Conservation (phyloP, 2,888 invertebrate genomes). For the Amiota minor region DNA sequence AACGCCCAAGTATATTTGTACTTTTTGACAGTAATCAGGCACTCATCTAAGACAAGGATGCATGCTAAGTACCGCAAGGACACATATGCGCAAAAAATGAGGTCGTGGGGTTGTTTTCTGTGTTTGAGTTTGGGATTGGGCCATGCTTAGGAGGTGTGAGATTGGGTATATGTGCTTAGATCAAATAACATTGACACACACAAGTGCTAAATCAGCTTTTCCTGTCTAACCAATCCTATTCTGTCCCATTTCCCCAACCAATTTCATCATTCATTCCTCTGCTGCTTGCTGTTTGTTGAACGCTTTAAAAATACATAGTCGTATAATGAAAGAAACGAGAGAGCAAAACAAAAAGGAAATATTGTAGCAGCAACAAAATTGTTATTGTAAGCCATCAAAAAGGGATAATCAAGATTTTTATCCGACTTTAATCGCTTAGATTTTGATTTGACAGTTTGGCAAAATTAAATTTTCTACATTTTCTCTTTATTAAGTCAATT, state of each 20-base stretch:
- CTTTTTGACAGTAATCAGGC: conserved; percentile 63
- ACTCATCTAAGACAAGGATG: conserved; percentile 44
- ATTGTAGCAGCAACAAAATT: neutral
- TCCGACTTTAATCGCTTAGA: conserved; percentile 26
- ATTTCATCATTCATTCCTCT: neutral
- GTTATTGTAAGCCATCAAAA: conserved; percentile 4
- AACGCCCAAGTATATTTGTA: conserved; percentile 27
- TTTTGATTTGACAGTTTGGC: conserved; percentile 68
- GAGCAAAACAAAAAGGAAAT: conserved; percentile 1
- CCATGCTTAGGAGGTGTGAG: neutral
- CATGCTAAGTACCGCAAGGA: neutral
- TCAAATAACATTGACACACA: conserved; percentile 67
- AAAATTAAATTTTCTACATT: conserved; percentile 59
- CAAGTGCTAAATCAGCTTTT: conserved; percentile 49
- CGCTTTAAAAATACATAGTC: neutral
- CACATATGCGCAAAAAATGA: conserved; percentile 8
- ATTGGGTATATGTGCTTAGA: conserved; percentile 53
- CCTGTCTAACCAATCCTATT: neutral
- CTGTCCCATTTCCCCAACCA: neutral
- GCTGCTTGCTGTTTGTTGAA: neutral
- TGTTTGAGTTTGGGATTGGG: conserved; percentile 4
- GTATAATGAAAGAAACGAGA: neutral
- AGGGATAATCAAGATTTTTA: conserved; percentile 21
- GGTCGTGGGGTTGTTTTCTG: conserved; percentile 8
- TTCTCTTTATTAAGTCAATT: conserved; percentile 21